Percentiles rank a stretch among this genome's conserved stretches.
These are phyloP conservation scores for Glandiceps talaboti DNA, from an alignment of 53 echinoderm and acorn worm genomes.

Conservation along the genomic window DNA sequence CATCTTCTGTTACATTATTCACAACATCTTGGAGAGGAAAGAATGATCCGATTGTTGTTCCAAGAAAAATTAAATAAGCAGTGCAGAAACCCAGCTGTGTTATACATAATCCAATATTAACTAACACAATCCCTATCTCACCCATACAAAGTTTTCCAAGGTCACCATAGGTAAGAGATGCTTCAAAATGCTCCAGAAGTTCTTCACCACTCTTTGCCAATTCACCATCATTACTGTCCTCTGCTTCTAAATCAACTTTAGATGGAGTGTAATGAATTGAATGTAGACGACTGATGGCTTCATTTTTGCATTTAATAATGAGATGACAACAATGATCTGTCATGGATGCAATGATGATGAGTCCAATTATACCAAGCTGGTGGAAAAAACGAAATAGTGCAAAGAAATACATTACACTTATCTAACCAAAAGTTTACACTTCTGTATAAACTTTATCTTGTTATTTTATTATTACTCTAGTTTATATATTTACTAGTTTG, in stretches of 20 bases:
- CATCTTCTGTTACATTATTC: background rate
- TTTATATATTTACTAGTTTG: no score
- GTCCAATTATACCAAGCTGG: constrained; percentile 70
- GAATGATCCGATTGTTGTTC: constrained; percentile 24
- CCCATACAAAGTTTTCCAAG: constrained; percentile 43
- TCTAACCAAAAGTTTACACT: no score
- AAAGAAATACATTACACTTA: no score
- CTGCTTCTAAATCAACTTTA: background rate
- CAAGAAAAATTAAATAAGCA: constrained; percentile 70
- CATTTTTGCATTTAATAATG: constrained; percentile 76
- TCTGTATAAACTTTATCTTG: no score
- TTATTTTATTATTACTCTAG: no score
- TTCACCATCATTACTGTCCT: background rate
- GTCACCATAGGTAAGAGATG: constrained; percentile 56
- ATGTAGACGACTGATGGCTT: constrained; percentile 20
- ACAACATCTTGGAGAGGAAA: background rate
- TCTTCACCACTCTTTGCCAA: background rate
- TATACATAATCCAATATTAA: constrained; percentile 48
- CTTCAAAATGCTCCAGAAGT: constrained; percentile 31
- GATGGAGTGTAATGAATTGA: background rate
- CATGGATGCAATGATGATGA: constrained; percentile 42
- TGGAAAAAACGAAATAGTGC: no score
- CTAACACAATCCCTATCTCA: constrained; percentile 30
- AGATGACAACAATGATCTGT: constrained; percentile 87
- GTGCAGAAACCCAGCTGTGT: constrained; percentile 87